phyloP scores from a whole-genome alignment of 1,140 invertebrate genomes.

The Hylaeus volcanicus region DNA sequence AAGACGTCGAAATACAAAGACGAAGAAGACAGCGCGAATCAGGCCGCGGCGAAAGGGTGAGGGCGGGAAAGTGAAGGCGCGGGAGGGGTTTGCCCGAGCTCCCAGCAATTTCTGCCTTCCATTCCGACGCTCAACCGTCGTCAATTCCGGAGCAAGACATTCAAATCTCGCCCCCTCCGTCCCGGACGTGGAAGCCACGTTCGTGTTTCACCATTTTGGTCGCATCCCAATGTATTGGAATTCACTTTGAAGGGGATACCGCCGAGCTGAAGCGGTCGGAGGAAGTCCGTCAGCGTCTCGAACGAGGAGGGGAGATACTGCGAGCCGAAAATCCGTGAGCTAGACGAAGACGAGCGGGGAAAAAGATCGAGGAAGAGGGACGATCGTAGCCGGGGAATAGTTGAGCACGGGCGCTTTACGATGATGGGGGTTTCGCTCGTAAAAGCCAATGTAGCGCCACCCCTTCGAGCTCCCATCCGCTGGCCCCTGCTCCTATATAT shows the following conservation, averaged over 20 bases:
- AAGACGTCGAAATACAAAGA: not conserved
- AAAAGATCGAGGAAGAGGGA: not conserved
- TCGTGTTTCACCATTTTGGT: slow-evolving; percentile 60
- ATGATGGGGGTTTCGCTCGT: slow-evolving; percentile 67
- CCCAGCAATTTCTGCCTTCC: slow-evolving; percentile 49
- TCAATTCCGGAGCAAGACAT: slow-evolving; percentile 67
- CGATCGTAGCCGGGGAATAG: slow-evolving; percentile 39
- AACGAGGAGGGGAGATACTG: not conserved
- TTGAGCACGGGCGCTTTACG: slow-evolving; percentile 61
- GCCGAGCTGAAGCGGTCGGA: not conserved
- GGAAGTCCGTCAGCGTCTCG: slow-evolving; percentile 37
- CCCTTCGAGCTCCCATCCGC: slow-evolving; percentile 33
- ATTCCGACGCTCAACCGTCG: slow-evolving; percentile 33
- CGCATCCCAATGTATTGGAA: slow-evolving; percentile 69
- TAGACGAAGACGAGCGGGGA: slow-evolving; percentile 2
- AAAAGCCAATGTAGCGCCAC: slow-evolving; percentile 70
- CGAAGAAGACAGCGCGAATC: slow-evolving; percentile 4
- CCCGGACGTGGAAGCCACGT: slow-evolving; percentile 22
- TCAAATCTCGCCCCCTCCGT: slow-evolving; percentile 61
- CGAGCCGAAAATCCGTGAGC: not conserved
- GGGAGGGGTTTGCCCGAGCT: slow-evolving; percentile 25
- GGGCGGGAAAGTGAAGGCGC: not conserved
- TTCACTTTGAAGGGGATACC: slow-evolving; percentile 62
- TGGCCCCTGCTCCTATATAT: slow-evolving; percentile 20
- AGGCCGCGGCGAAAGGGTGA: not conserved